phyloP scores from a whole-genome alignment of 2,113 vertebrate species.

The Crotophaga sulcirostris region DNA sequence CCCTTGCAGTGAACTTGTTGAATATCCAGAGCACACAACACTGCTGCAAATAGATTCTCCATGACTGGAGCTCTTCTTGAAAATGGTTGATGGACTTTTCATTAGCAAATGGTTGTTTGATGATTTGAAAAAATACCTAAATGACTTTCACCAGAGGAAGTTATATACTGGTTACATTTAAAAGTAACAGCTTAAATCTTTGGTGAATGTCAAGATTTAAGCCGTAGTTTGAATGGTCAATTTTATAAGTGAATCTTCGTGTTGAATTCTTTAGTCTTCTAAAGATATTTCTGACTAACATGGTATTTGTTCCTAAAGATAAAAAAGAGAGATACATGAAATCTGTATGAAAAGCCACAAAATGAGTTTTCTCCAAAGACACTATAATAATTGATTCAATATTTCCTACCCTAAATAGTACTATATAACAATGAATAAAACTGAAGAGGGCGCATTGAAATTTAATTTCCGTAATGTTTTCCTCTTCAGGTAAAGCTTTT shows the following conservation, averaged over 20 bases:
- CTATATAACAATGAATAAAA: constrained; percentile 1
- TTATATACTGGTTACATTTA: not conserved
- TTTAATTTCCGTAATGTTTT: constrained; percentile 47
- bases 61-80: not conserved
- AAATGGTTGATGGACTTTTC: not conserved
- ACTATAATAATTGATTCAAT: not conserved
- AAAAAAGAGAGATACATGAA: not conserved
- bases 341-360: not conserved
- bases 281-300: not conserved
- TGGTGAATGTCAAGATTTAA: not conserved
- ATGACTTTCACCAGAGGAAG: not conserved
- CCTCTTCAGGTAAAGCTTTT: constrained; percentile 19
- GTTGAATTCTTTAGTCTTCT: not conserved
- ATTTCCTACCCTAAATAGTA: constrained; percentile 10
- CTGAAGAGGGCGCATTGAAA: constrained; percentile 9
- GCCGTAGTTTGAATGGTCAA: not conserved
- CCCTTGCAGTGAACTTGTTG: not conserved
- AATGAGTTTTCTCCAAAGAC: constrained; percentile 38
- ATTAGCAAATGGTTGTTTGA: not conserved
- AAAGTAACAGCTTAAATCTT: not conserved
- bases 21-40: not conserved
- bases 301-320: not conserved
- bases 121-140: not conserved
- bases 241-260: not conserved
- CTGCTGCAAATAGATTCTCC: not conserved